Conservation (phyloP, 2,797 vertebrate species). For the Alectoris magna region DNA sequence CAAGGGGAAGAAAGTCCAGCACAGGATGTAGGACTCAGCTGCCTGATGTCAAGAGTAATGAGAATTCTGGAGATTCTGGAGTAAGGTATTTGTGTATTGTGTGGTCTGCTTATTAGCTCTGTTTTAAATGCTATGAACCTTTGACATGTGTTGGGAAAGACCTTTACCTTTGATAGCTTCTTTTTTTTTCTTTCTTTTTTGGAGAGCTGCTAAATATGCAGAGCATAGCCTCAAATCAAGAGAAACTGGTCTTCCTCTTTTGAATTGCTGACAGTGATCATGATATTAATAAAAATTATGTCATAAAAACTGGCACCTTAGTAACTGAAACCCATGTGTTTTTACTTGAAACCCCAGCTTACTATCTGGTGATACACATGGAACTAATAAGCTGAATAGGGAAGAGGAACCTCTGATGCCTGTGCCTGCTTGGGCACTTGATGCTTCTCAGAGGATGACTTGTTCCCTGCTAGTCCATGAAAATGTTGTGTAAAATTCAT, state of each 20-base stretch:
- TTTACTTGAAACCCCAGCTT: neutral
- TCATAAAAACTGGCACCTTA: neutral
- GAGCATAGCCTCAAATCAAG: neutral
- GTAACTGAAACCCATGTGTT: neutral
- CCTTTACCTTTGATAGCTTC: neutral
- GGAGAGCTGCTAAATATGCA: neutral
- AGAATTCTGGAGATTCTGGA: neutral
- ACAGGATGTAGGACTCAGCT: neutral
- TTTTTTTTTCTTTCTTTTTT: neutral
- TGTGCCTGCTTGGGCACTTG: neutral
- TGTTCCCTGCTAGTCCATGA: fast-evolving
- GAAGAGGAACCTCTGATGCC: neutral
- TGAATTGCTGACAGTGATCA: neutral
- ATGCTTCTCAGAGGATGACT: neutral
- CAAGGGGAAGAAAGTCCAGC: neutral
- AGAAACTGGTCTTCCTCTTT: neutral
- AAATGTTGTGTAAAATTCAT: neutral
- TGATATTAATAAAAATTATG: neutral
- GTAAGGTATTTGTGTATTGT: neutral
- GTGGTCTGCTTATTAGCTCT: neutral
- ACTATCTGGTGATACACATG: neutral
- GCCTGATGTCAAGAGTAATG: neutral
- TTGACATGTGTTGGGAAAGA: neutral
- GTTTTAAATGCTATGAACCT: neutral
- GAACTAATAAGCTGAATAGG: neutral